These are phyloP conservation scores for Lota lota DNA, from an alignment of 2,113 vertebrate species.

Conservation along the genomic window DNA sequence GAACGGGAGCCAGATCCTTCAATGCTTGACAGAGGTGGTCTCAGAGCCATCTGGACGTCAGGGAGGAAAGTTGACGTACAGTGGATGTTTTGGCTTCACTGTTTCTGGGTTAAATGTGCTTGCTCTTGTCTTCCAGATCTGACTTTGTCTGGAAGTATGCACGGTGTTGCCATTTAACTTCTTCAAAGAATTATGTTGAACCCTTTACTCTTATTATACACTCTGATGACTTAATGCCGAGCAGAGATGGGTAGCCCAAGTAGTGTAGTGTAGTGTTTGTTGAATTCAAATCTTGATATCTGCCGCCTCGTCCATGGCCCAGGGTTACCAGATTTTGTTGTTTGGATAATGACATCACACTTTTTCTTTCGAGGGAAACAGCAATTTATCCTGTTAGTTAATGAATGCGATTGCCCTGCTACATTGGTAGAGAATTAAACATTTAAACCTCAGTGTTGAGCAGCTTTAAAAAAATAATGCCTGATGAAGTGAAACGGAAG, in stretches of 20 bases:
- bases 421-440: not conserved
- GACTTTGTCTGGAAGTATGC: conserved; percentile 15
- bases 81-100: conserved; percentile 63
- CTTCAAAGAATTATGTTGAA: not conserved
- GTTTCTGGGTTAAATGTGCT: conserved; percentile 49
- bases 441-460: conserved; percentile 43
- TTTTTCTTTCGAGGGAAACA: conserved; percentile 7
- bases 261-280: not conserved
- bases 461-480: conserved; percentile 33
- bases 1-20: conserved; percentile 53
- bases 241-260: not conserved
- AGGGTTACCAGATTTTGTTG: not conserved
- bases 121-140: conserved; percentile 23
- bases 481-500: conserved; percentile 51
- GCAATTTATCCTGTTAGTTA: conserved; percentile 11
- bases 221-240: too few relatives aligned
- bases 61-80: conserved; percentile 38
- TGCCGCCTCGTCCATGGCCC: not conserved
- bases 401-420: not conserved
- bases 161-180: not conserved
- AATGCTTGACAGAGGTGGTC: conserved; percentile 42
- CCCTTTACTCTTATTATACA: too few relatives aligned
- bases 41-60: conserved; percentile 60
- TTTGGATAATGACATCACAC: conserved; percentile 9
- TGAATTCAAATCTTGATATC: too few relatives aligned